Evolutionary conservation across 2,888 invertebrate genomes (phyloP).

Genomic region (Zeuzera pyrina): DNA sequence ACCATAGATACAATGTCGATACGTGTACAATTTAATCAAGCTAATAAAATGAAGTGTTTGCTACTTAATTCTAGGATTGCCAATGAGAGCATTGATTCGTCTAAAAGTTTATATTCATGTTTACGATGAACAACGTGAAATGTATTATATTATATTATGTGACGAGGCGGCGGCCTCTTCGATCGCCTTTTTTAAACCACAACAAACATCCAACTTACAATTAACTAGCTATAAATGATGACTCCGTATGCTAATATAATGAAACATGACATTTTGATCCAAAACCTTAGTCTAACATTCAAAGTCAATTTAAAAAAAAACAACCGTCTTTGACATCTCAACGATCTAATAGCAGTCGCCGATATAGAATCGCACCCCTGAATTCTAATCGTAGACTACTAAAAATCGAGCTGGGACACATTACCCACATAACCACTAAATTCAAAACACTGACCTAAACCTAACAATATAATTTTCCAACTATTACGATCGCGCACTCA

Average conservation of each 20-base stretch:
- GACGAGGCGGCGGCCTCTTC: slow-evolving; percentile 20
- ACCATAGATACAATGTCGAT: too few relatives aligned
- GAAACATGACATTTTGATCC: slow-evolving; percentile 21
- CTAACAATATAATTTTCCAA: slow-evolving; percentile 18
- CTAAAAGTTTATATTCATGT: slow-evolving; percentile 3
- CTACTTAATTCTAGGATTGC: slow-evolving; percentile 27
- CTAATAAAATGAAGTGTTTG: slow-evolving; percentile 19
- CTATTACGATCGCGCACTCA: slow-evolving; percentile 19
- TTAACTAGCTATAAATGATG: slow-evolving; percentile 20
- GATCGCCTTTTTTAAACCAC: slow-evolving; percentile 14
- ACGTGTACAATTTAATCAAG: too few relatives aligned
- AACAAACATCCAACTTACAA: slow-evolving; percentile 12
- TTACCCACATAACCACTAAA: too few relatives aligned
- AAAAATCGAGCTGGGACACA: too few relatives aligned
- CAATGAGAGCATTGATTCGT: slow-evolving; percentile 27
- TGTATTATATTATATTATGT: background rate
- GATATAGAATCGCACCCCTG: slow-evolving; percentile 6
- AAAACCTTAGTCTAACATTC: slow-evolving; percentile 15
- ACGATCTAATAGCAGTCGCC: background rate
- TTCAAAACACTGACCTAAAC: too few relatives aligned
- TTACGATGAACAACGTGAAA: background rate
- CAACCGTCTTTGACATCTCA: slow-evolving; percentile 1
- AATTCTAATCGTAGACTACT: slow-evolving; percentile 7
- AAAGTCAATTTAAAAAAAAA: slow-evolving; percentile 14
- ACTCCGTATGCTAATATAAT: slow-evolving; percentile 15